These are phyloP conservation scores for Digitonthophagus gazella DNA, from an alignment of 2,888 invertebrate species.

Conservation along the genomic window DNA sequence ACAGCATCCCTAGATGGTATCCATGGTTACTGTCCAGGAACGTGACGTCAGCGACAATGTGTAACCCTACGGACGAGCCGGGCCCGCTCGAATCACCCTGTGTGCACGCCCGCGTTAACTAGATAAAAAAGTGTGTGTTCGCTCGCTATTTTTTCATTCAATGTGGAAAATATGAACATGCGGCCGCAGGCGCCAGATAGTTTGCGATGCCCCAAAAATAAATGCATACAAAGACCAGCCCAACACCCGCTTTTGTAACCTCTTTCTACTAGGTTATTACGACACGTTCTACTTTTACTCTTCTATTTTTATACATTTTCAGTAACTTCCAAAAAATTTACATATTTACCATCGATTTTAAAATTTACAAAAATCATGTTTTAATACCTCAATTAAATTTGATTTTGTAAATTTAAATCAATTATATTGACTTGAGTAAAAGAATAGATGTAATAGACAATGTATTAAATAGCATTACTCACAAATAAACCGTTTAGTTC, in stretches of 20 bases:
- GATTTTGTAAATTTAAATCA: too few species aligned
- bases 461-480: too few species aligned
- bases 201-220: not conserved
- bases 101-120: constrained; percentile 5
- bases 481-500: not conserved
- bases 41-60: constrained; percentile 34
- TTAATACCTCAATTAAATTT: too few species aligned
- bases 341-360: too few species aligned
- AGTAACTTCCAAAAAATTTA: too few species aligned
- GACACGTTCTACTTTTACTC: not conserved
- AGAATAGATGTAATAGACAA: too few species aligned
- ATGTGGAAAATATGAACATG: not conserved
- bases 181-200: not conserved
- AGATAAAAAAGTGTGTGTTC: constrained; percentile 15
- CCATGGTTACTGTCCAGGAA: constrained; percentile 36
- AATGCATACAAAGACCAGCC: not conserved
- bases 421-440: too few species aligned
- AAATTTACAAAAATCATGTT: too few species aligned
- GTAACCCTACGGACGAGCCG: constrained; percentile 22
- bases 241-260: not conserved
- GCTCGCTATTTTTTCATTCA: constrained; percentile 4
- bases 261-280: not conserved
- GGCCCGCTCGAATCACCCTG: constrained; percentile 10
- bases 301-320: too few species aligned
- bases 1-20: constrained; percentile 35